phyloP scores from a whole-genome alignment of 2,797 vertebrate species.

The Amblyraja radiata region DNA sequence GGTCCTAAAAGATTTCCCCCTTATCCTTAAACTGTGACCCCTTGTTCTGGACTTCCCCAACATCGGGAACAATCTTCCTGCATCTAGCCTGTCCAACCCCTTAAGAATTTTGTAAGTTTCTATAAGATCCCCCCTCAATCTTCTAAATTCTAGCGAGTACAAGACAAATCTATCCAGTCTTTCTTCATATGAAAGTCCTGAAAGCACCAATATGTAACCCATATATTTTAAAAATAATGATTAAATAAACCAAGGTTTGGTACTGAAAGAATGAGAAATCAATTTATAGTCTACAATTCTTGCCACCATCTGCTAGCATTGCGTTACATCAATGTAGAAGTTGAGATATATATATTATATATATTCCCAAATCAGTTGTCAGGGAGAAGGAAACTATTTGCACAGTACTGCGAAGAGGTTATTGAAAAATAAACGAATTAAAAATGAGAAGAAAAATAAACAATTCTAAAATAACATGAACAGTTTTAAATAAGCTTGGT shows the following conservation, averaged over 20 bases:
- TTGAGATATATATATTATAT: neutral
- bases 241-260: neutral
- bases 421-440: neutral
- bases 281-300: neutral
- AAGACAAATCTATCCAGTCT: too few species aligned
- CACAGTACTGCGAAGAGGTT: neutral
- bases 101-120: too few species aligned
- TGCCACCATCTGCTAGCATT: neutral
- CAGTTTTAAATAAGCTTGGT: neutral
- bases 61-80: too few species aligned
- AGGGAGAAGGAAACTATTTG: neutral
- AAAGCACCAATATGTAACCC: neutral
- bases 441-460: neutral
- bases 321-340: neutral
- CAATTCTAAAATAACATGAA: neutral
- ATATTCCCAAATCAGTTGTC: neutral
- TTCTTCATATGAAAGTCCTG: too few species aligned
- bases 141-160: too few species aligned
- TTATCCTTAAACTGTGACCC: too few species aligned
- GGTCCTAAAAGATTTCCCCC: too few species aligned
- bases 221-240: neutral
- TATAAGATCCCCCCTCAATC: too few species aligned
- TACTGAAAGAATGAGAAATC: neutral
- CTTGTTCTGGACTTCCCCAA: too few species aligned
- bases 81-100: too few species aligned